Evolutionary conservation across 2,797 vertebrate species (phyloP).

Genomic region (Hirundo rustica): DNA sequence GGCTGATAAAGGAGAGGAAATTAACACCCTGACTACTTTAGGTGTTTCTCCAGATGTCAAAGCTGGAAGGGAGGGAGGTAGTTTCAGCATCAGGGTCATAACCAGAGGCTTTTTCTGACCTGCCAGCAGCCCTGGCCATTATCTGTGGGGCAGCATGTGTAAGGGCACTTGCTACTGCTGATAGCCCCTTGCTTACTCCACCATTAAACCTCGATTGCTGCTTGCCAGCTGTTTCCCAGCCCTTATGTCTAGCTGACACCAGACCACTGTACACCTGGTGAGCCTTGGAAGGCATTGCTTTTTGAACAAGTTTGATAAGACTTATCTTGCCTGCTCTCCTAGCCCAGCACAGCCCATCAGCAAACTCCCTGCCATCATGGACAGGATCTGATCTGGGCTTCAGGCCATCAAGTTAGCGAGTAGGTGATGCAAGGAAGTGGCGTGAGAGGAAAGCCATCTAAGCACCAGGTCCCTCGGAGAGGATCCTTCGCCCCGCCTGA

Average conservation of each 20-base stretch:
- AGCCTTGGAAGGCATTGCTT: not conserved
- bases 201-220: fast-evolving
- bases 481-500: not conserved
- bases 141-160: fast-evolving
- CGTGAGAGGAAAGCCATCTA: not conserved
- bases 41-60: not conserved
- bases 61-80: not conserved
- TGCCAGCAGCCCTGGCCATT: not conserved
- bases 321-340: not conserved
- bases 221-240: not conserved
- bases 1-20: slow-evolving; percentile 65
- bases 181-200: not conserved
- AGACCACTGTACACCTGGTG: not conserved
- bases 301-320: not conserved
- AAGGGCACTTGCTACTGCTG: not conserved
- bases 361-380: not conserved
- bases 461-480: fast-evolving
- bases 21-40: slow-evolving; percentile 17
- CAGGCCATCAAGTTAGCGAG: not conserved
- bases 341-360: not conserved
- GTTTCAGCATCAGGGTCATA: not conserved
- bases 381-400: not conserved
- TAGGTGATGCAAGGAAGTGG: not conserved
- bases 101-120: not conserved
- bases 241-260: not conserved